phyloP scores from a whole-genome alignment of 2,888 invertebrate genomes.

The Amblyteles armatorius region DNA sequence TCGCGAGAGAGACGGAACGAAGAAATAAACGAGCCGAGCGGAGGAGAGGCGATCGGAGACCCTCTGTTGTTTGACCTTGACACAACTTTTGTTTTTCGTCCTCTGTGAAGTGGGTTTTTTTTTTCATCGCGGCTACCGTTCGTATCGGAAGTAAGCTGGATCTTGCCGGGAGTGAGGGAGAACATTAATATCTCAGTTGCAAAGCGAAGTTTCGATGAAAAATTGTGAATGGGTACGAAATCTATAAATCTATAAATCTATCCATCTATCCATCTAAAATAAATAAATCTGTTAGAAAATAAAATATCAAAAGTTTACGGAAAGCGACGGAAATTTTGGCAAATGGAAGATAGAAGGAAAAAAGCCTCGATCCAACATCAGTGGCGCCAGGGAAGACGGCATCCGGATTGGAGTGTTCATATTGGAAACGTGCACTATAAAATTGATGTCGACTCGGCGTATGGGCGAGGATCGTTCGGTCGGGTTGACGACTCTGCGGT shows the following conservation, averaged over 20 bases:
- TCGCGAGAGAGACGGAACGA: not conserved
- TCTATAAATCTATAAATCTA: too few relatives aligned
- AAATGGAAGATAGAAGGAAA: conserved; percentile 2
- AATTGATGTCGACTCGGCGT: conserved; percentile 28
- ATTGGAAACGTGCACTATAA: conserved; percentile 13
- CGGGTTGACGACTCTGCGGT: not conserved
- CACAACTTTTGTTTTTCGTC: not conserved
- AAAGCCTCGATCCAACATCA: not conserved
- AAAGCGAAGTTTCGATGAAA: too few relatives aligned
- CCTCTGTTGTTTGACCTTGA: not conserved
- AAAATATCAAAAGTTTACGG: not conserved
- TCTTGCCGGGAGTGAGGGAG: too few relatives aligned
- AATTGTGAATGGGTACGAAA: too few relatives aligned
- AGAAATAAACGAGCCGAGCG: not conserved
- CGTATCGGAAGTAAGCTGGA: not conserved
- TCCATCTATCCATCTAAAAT: too few relatives aligned
- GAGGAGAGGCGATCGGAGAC: not conserved
- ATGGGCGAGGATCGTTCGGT: conserved; percentile 19
- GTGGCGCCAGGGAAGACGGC: not conserved
- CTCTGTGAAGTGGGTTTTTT: not conserved
- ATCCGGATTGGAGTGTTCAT: not conserved
- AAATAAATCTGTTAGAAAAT: not conserved
- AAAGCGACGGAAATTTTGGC: not conserved
- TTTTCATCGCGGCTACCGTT: not conserved
- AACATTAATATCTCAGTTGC: too few relatives aligned